Percentiles rank a stretch among this genome's conserved stretches.
phyloP scores from a whole-genome alignment of 30 jellyfish, hydroid and myxozoan species.

The Sanderia malayensis region DNA sequence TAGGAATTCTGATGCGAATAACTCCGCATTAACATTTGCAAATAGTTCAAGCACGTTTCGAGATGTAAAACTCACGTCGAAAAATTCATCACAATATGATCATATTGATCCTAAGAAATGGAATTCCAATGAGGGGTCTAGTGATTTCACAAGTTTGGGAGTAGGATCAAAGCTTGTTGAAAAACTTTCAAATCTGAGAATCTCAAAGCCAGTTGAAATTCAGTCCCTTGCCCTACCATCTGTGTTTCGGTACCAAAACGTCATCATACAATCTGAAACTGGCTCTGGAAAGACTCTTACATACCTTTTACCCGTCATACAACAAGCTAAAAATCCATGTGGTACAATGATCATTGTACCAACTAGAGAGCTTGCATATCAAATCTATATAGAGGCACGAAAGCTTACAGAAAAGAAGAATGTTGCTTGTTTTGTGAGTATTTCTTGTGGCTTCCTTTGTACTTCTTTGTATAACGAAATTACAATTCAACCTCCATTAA shows the following conservation, averaged over 20 bases:
- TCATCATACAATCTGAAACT: slow-evolving; percentile 83
- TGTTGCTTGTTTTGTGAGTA: slow-evolving; percentile 61
- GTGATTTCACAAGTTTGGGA: slow-evolving; percentile 12
- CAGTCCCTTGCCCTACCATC: slow-evolving; percentile 66
- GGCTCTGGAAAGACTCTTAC: slow-evolving; percentile 95
- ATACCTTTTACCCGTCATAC: slow-evolving; percentile 74
- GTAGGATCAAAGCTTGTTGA: slow-evolving; percentile 20
- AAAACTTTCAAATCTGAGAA: slow-evolving; percentile 30
- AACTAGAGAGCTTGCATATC: slow-evolving; percentile 94
- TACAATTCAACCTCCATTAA: no score
- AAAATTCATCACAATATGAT: no score
- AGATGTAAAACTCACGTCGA: no score
- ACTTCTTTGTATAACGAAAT: no score
- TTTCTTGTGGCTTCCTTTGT: no score
- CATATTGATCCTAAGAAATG: background rate
- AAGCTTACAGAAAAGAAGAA: slow-evolving; percentile 25
- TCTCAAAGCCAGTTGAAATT: slow-evolving; percentile 57
- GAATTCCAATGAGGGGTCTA: background rate
- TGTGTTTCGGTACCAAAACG: slow-evolving; percentile 26
- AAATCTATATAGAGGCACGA: slow-evolving; percentile 75
- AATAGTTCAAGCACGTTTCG: no score
- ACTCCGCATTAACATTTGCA: no score
- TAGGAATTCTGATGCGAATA: no score
- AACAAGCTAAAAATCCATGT: slow-evolving; percentile 63
- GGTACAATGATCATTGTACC: slow-evolving; percentile 80